Percentiles rank a stretch among this genome's conserved stretches.
Conservation (phyloP, 2,113 vertebrate genomes). For the Dromiciops gliroides region DNA sequence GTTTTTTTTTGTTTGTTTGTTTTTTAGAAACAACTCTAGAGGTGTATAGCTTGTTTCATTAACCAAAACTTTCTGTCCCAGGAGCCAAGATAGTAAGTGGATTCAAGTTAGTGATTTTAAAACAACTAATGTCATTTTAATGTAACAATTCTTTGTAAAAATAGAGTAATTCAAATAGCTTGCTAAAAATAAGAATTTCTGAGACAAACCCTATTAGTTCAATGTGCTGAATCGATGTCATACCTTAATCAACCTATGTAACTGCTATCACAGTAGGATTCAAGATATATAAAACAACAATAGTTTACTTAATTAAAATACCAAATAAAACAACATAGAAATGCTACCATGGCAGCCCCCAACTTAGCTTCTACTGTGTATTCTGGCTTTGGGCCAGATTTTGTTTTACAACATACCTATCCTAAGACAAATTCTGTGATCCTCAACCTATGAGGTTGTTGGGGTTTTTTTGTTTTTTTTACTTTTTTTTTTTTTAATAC, state of each 20-base stretch:
- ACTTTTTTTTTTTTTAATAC: background rate
- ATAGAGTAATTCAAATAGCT: conserved; percentile 64
- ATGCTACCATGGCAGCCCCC: background rate
- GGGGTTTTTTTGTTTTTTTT: background rate
- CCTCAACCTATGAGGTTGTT: background rate
- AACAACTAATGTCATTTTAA: conserved; percentile 62
- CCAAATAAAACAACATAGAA: conserved; percentile 16
- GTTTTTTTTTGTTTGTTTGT: no score
- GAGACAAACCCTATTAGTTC: conserved; percentile 48
- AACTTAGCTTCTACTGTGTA: background rate
- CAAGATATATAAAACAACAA: background rate
- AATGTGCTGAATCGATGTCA: conserved; percentile 45
- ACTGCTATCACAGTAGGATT: conserved; percentile 38
- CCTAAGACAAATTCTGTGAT: background rate
- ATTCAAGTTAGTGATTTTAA: conserved; percentile 61
- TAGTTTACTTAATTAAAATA: conserved; percentile 15
- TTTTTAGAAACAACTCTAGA: background rate
- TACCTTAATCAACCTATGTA: conserved; percentile 33
- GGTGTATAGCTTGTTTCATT: background rate
- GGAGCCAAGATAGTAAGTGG: conserved; percentile 44
- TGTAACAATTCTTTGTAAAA: conserved; percentile 64
- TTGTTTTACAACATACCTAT: background rate
- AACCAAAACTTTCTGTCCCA: conserved; percentile 27
- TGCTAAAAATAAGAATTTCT: conserved; percentile 66
- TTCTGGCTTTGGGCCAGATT: conserved; percentile 11